phyloP scores from a whole-genome alignment of 1,140 invertebrate species.

The Apis mellifera region DNA sequence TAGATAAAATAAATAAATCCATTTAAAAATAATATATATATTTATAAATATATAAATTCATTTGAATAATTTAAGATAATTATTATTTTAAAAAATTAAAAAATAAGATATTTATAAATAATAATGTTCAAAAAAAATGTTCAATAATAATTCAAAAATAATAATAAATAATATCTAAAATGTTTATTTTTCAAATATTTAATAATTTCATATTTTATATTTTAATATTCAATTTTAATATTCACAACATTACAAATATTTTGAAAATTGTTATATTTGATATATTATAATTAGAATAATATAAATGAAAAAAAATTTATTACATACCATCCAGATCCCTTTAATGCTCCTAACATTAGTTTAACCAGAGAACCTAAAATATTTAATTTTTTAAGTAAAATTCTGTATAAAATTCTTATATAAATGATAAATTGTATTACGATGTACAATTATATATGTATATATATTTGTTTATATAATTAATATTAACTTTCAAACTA shows the following conservation, averaged over 20 bases:
- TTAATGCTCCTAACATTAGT: constrained; percentile 92
- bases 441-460: too few relatives aligned
- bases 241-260: constrained; percentile 25
- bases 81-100: too few relatives aligned
- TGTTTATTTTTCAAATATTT: background rate
- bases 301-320: background rate
- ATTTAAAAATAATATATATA: too few relatives aligned
- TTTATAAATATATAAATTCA: too few relatives aligned
- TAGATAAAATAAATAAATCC: too few relatives aligned
- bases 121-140: too few relatives aligned
- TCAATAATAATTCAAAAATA: too few relatives aligned
- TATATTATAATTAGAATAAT: constrained; percentile 32
- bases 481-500: background rate
- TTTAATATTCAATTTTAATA: constrained; percentile 22
- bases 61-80: too few relatives aligned
- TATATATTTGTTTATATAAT: background rate
- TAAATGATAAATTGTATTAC: background rate
- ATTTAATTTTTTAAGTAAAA: constrained; percentile 2
- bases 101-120: too few relatives aligned
- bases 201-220: too few relatives aligned
- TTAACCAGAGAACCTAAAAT: constrained; percentile 89
- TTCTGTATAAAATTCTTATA: background rate
- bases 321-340: constrained; percentile 91
- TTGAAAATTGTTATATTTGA: background rate
- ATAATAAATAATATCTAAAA: constrained; percentile 16